Evolutionary conservation across 2,797 vertebrate genomes (phyloP).

Genomic region (Amblyopsis hoosieri): DNA sequence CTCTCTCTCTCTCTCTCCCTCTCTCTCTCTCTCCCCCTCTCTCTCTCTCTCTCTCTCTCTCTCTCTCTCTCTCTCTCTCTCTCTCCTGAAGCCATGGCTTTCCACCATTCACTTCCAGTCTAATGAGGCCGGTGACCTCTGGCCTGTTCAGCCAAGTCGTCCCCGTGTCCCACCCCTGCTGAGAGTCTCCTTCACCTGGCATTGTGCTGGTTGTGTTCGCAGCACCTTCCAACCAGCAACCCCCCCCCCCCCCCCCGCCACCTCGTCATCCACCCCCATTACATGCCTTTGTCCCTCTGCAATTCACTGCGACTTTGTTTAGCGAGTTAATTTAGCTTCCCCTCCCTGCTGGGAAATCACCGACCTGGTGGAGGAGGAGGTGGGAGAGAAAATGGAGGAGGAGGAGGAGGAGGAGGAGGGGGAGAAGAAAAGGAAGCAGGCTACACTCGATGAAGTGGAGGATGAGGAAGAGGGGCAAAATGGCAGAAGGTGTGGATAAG

Average conservation of each 20-base stretch:
- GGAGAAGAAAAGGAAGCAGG: constrained; percentile 3
- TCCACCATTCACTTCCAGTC: constrained; percentile 76
- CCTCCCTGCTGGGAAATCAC: constrained; percentile 80
- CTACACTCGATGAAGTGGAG: background rate
- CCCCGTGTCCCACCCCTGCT: constrained; percentile 47
- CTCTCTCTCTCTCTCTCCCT: constrained; percentile 32
- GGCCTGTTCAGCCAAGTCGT: constrained; percentile 64
- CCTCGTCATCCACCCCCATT: too few relatives aligned
- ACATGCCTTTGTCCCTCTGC: constrained; percentile 82
- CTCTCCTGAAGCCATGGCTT: constrained; percentile 51
- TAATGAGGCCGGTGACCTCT: constrained; percentile 88
- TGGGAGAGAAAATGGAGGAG: constrained; percentile 16
- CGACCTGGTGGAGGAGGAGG: constrained; percentile 8
- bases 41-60: constrained; percentile 36
- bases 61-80: constrained; percentile 55
- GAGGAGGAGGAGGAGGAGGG: constrained; percentile 33
- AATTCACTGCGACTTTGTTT: constrained; percentile 89
- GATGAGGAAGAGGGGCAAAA: constrained; percentile 16
- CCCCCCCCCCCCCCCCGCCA: constrained; percentile 47
- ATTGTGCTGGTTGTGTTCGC: constrained; percentile 79
- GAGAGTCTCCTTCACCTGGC: constrained; percentile 87
- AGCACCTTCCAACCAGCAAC: constrained; percentile 82
- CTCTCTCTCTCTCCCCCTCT: constrained; percentile 57
- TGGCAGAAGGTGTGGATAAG: constrained; percentile 23
- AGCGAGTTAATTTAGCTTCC: constrained; percentile 95